These are phyloP conservation scores for Anguilla obscura DNA, from an alignment of 2,797 vertebrate genomes.

Conservation along the genomic window DNA sequence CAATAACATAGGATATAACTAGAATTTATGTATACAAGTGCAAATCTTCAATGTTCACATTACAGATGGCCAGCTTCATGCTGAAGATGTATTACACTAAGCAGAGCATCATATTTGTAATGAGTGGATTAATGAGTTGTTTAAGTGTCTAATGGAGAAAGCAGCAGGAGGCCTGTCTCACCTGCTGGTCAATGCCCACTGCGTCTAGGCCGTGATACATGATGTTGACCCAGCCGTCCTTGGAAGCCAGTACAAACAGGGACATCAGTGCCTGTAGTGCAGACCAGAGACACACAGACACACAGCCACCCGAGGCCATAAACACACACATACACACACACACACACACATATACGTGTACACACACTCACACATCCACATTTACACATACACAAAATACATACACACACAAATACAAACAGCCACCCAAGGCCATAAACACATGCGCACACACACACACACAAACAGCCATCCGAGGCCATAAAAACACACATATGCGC, in stretches of 20 bases:
- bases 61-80: background rate
- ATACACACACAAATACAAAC: conserved; percentile 12
- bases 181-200: conserved; percentile 95
- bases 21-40: background rate
- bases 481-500: background rate
- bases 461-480: background rate
- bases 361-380: conserved; percentile 15
- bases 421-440: background rate
- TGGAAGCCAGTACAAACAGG: conserved; percentile 94
- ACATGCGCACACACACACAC: conserved; percentile 1
- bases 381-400: conserved; percentile 17
- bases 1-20: background rate
- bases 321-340: conserved; percentile 23
- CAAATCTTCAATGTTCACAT: background rate
- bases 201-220: conserved; percentile 98
- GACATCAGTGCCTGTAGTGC: conserved; percentile 90
- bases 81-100: background rate
- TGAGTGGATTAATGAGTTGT: background rate
- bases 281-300: conserved; percentile 23
- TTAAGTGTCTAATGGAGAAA: background rate
- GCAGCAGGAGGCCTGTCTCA: conserved; percentile 54
- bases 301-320: conserved; percentile 12
- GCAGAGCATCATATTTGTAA: background rate
- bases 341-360: conserved; percentile 24
- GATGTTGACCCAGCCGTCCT: conserved; percentile 98